A percentile compares a stretch with the other conserved stretches of the same genome.
Evolutionary conservation across 2,888 invertebrate species (phyloP).

Genomic region (Rhagophthalmus giganteus): DNA sequence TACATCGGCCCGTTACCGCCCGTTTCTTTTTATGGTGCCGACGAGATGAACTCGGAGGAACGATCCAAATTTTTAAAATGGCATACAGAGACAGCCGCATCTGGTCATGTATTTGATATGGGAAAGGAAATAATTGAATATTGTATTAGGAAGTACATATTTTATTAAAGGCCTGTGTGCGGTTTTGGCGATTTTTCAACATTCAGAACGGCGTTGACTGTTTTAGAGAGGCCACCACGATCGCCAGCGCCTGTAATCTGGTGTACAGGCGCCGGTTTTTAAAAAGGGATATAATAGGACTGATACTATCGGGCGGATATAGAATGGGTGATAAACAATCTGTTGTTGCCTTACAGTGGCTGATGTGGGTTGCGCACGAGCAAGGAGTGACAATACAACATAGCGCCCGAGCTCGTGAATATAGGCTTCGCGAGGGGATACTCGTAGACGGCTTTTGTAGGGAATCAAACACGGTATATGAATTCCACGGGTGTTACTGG

Average conservation of each 20-base stretch:
- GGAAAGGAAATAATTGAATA: not conserved
- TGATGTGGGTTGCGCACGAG: not conserved
- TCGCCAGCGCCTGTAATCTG: constrained; percentile 2
- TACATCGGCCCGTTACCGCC: constrained; percentile 13
- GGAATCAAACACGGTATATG: not conserved
- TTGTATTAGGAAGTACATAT: constrained; percentile 2
- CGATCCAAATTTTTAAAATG: constrained; percentile 6
- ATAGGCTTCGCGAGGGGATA: not conserved
- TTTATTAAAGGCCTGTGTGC: not conserved
- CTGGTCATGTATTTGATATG: not conserved
- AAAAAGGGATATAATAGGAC: not conserved
- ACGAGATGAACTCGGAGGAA: constrained; percentile 6
- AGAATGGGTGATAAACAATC: constrained; percentile 2
- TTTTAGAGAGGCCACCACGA: constrained; percentile 3
- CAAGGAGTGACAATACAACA: not conserved
- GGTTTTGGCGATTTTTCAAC: not conserved
- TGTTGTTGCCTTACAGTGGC: not conserved
- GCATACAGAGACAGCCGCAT: not conserved
- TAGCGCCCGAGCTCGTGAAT: not conserved
- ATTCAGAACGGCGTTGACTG: not conserved
- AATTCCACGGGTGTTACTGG: not conserved
- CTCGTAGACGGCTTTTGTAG: not conserved
- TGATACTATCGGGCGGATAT: constrained; percentile 1
- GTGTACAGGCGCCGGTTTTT: constrained; percentile 3
- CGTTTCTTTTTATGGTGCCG: constrained; percentile 7